Evolutionary conservation across 37 sponge, comb jelly and placozoan genomes (phyloP).

Genomic region (Axinella damicornis): DNA sequence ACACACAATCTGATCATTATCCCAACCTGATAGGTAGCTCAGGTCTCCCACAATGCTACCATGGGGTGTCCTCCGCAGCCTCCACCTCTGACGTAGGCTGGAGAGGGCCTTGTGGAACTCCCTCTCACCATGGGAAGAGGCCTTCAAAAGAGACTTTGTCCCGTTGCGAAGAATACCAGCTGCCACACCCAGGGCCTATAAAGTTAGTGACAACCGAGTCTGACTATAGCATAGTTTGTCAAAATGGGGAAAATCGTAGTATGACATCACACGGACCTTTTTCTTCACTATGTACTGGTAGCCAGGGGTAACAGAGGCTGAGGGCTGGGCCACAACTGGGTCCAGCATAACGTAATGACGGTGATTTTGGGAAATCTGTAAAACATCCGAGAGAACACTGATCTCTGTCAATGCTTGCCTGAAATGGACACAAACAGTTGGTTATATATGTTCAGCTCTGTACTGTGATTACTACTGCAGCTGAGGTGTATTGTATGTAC

Average conservation of each 20-base stretch:
- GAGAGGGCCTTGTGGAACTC: conserved; percentile 69
- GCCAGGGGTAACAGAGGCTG: conserved; percentile 16
- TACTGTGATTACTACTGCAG: too few relatives aligned
- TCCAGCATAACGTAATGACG: conserved; percentile 67
- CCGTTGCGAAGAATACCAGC: conserved; percentile 64
- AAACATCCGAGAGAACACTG: conserved; percentile 72
- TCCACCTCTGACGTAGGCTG: conserved; percentile 69
- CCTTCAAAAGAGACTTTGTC: conserved; percentile 32
- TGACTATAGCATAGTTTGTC: too few relatives aligned
- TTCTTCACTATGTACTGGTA: conserved; percentile 72
- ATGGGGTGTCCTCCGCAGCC: conserved; percentile 35
- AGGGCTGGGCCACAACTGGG: conserved; percentile 46
- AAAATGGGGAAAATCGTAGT: too few relatives aligned
- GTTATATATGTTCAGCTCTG: too few relatives aligned
- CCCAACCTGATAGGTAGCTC: conserved; percentile 72
- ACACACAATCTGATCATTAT: too few relatives aligned
- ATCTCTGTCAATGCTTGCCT: conserved; percentile 82
- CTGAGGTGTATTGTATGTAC: too few relatives aligned
- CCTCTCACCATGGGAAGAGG: conserved; percentile 34
- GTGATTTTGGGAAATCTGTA: conserved; percentile 67
- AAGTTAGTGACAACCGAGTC: neutral
- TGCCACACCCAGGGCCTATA: conserved; percentile 68
- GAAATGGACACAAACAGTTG: neutral
- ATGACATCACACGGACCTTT: conserved; percentile 28
- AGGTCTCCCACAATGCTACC: conserved; percentile 75